Percentiles rank a stretch among this genome's conserved stretches.
Conservation (phyloP, 35 echinoderm and acorn worm species). For the Heliocidaris tuberculata region DNA sequence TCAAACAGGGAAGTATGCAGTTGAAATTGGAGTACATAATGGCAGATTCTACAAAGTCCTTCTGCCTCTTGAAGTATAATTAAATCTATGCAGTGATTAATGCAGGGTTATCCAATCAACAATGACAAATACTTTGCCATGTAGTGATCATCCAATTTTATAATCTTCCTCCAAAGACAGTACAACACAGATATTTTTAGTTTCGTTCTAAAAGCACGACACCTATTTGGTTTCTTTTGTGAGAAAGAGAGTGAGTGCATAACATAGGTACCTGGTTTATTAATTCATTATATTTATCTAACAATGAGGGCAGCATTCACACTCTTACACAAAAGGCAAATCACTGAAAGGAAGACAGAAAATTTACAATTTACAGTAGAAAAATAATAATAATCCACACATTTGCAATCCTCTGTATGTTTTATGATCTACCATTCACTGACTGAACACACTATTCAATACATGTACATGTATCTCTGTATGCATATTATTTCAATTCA, state of each 20-base stretch:
- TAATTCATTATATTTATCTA: not conserved
- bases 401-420: not conserved
- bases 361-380: slow-evolving; percentile 19
- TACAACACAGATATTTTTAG: no score
- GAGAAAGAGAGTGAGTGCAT: not conserved
- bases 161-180: not conserved
- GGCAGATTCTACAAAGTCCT: no score
- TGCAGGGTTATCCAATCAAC: not conserved
- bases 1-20: no score
- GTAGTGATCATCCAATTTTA: not conserved
- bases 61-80: not conserved
- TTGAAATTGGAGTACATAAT: no score
- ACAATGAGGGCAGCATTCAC: slow-evolving; percentile 3
- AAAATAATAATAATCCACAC: not conserved
- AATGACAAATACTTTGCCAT: not conserved
- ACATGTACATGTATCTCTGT: not conserved
- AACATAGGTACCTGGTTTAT: not conserved
- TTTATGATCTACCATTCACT: no score
- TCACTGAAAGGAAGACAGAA: not conserved
- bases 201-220: no score
- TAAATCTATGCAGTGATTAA: not conserved
- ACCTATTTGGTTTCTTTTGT: not conserved
- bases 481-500: not conserved
- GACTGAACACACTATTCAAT: not conserved
- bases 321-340: not conserved